A percentile compares a stretch with the other conserved stretches of the same genome.
These are phyloP conservation scores for Erebia aethiops DNA, from an alignment of 2,888 invertebrate genomes.

Conservation along the genomic window DNA sequence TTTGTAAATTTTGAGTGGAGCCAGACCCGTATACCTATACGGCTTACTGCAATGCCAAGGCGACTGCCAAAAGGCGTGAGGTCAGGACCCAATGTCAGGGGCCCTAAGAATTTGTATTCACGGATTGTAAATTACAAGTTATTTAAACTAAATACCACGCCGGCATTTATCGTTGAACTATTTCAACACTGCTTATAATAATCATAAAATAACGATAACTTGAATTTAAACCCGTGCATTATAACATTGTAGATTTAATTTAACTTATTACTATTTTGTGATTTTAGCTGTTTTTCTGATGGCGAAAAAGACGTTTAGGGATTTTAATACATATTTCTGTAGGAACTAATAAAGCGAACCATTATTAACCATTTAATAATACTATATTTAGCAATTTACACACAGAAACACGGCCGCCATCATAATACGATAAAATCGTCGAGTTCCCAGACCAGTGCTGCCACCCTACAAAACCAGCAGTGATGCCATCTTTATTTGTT, in stretches of 20 bases:
- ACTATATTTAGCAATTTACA: too few species aligned
- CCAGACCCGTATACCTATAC: conserved; percentile 46
- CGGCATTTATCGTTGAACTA: conserved; percentile 12
- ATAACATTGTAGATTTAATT: background rate
- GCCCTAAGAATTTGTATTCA: conserved; percentile 68
- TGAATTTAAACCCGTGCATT: background rate
- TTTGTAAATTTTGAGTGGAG: conserved; percentile 59
- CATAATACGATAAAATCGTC: too few species aligned
- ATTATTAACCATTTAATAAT: too few species aligned
- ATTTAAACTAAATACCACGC: conserved; percentile 22
- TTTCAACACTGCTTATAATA: conserved; percentile 4
- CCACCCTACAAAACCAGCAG: too few species aligned
- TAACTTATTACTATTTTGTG: too few species aligned
- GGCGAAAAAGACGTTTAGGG: too few species aligned
- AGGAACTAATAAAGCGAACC: too few species aligned
- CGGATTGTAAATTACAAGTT: conserved; percentile 28
- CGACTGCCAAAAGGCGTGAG: conserved; percentile 76
- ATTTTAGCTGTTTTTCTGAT: too few species aligned
- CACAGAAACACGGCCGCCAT: too few species aligned
- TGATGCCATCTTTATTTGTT: too few species aligned
- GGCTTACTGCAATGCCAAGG: conserved; percentile 77
- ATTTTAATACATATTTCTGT: too few species aligned
- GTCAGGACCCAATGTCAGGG: conserved; percentile 79
- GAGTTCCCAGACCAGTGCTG: too few species aligned
- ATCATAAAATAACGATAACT: background rate